A percentile compares a stretch with the other conserved stretches of the same genome.
phyloP scores from a whole-genome alignment of 2,113 vertebrate genomes.

The Alectura lathami region DNA sequence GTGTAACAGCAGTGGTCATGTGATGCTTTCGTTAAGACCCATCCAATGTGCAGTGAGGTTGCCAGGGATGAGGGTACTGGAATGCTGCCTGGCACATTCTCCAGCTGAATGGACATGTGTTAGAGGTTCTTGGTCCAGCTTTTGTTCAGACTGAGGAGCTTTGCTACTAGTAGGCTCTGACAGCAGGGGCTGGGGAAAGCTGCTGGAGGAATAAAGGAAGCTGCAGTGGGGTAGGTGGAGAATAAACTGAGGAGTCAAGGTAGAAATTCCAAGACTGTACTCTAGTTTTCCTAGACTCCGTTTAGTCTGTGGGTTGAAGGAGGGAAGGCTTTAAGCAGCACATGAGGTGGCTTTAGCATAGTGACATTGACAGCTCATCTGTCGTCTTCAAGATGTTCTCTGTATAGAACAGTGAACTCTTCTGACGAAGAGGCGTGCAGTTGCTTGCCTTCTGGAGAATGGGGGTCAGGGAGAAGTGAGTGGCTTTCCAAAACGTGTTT shows the following conservation, averaged over 20 bases:
- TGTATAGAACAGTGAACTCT: neutral
- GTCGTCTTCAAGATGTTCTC: neutral
- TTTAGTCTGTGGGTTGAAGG: neutral
- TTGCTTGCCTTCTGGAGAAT: neutral
- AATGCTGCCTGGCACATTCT: neutral
- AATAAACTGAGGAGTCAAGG: neutral
- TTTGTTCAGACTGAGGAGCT: neutral
- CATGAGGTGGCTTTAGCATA: neutral
- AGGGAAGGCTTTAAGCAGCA: neutral
- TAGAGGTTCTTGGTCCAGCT: neutral
- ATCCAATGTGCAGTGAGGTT: neutral
- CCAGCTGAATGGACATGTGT: accelerated
- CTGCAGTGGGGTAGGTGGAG: neutral
- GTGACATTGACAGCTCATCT: neutral
- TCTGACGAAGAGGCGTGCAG: neutral
- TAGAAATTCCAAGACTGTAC: neutral
- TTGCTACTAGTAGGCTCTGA: neutral
- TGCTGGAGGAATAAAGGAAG: neutral
- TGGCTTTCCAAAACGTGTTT: neutral
- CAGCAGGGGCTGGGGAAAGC: neutral
- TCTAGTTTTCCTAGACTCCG: neutral
- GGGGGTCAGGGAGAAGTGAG: neutral
- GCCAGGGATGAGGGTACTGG: neutral
- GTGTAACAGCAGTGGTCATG: neutral
- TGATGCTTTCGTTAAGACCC: neutral